Conservation (phyloP, 2,113 vertebrate genomes). For the Romanogobio albipinnatus region DNA sequence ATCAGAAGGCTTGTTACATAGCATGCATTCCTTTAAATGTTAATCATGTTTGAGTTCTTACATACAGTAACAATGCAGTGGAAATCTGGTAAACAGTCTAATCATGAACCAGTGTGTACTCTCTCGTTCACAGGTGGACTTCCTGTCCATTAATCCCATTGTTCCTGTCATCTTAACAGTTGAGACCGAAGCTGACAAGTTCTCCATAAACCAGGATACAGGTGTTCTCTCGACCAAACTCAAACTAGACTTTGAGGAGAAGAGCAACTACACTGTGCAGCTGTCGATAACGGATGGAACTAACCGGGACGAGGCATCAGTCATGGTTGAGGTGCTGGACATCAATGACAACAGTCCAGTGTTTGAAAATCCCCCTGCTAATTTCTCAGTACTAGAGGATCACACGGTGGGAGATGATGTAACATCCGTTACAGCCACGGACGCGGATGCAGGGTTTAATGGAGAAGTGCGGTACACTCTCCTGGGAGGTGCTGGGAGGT, state of each 20-base stretch:
- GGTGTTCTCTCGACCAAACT: conserved; percentile 68
- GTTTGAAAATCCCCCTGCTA: conserved; percentile 58
- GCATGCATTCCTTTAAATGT: not conserved
- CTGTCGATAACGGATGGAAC: conserved; percentile 75
- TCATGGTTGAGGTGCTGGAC: conserved; percentile 72
- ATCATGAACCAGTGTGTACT: not conserved
- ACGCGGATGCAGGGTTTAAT: conserved; percentile 75
- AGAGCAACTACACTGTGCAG: conserved; percentile 65
- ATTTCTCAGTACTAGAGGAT: conserved; percentile 61
- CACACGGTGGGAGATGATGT: conserved; percentile 17
- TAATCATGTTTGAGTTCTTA: not conserved
- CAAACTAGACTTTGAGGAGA: conserved; percentile 74
- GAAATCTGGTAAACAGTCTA: not conserved
- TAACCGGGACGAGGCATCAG: conserved; percentile 59
- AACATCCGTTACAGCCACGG: conserved; percentile 55
- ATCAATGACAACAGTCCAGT: conserved; percentile 78
- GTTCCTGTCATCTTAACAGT: conserved; percentile 62
- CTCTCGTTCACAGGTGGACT: conserved; percentile 65
- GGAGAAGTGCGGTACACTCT: conserved; percentile 73
- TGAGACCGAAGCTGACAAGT: conserved; percentile 63
- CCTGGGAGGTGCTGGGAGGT: conserved; percentile 72
- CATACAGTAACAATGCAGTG: not conserved
- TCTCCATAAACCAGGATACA: conserved; percentile 58
- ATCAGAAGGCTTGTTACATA: not conserved
- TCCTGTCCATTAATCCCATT: conserved; percentile 55